phyloP scores from a whole-genome alignment of 2,113 vertebrate genomes.

The Cololabis saira region DNA sequence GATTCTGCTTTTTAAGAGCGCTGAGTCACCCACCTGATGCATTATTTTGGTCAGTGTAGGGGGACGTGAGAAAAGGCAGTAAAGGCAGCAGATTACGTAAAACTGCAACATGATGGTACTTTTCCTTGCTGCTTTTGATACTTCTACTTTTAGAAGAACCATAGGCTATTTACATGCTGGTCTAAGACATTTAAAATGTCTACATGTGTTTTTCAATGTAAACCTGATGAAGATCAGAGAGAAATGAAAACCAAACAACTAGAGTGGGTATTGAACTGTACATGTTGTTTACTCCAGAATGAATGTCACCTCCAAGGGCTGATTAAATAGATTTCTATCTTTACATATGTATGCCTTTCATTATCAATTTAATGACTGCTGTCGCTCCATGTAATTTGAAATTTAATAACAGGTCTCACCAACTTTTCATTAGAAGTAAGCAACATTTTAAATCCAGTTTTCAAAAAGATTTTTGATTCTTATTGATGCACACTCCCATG shows the following conservation, averaged over 20 bases:
- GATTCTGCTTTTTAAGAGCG: not conserved
- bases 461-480: too few relatives aligned
- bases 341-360: not conserved
- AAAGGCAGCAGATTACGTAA: constrained; percentile 2
- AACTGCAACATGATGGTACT: not conserved
- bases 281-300: not conserved
- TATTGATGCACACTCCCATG: too few relatives aligned
- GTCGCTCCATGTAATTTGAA: not conserved
- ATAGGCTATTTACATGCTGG: too few relatives aligned
- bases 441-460: too few relatives aligned
- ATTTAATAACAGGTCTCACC: not conserved
- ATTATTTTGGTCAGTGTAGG: constrained; percentile 6
- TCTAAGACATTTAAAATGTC: too few relatives aligned
- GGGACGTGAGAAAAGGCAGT: not conserved
- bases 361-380: not conserved
- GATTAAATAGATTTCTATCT: not conserved
- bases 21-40: constrained; percentile 1
- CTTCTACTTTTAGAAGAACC: too few relatives aligned
- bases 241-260: not conserved
- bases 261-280: not conserved
- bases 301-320: not conserved
- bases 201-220: too few relatives aligned
- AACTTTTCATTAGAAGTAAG: too few relatives aligned
- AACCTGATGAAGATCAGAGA: too few relatives aligned
- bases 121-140: not conserved